phyloP scores from a whole-genome alignment of 1,140 invertebrate species.

The Cherax quadricarinatus region DNA sequence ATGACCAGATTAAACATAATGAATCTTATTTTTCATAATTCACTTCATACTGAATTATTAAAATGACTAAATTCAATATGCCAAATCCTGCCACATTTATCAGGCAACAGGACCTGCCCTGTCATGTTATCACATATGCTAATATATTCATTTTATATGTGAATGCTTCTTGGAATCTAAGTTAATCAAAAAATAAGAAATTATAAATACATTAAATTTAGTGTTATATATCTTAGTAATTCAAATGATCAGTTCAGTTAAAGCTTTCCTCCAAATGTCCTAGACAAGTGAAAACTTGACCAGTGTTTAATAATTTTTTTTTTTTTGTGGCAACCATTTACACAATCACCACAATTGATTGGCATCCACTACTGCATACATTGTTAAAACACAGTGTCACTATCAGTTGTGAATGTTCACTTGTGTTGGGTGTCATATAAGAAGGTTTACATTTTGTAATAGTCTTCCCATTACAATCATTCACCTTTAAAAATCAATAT shows the following conservation, averaged over 20 bases:
- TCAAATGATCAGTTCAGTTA: constrained; percentile 47
- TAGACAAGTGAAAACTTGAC: constrained; percentile 16
- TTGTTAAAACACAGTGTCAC: background rate
- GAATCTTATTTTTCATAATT: constrained; percentile 17
- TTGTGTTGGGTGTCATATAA: background rate
- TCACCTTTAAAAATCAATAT: background rate
- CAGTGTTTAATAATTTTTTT: background rate
- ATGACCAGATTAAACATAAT: constrained; percentile 45
- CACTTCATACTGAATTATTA: constrained; percentile 7
- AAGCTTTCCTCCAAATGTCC: constrained; percentile 53
- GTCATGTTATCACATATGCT: constrained; percentile 68
- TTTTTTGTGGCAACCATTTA: constrained; percentile 15
- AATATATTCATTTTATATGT: constrained; percentile 31
- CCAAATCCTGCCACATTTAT: constrained; percentile 29
- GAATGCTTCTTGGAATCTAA: constrained; percentile 33
- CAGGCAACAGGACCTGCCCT: constrained; percentile 67
- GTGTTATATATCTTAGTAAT: constrained; percentile 36
- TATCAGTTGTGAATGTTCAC: constrained; percentile 4
- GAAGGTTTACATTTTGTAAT: constrained; percentile 16
- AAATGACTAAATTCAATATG: constrained; percentile 26
- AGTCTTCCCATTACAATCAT: background rate
- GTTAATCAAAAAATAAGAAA: constrained; percentile 7
- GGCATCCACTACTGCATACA: background rate
- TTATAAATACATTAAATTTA: constrained; percentile 28
- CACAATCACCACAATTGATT: constrained; percentile 17